phyloP scores from a whole-genome alignment of 2,888 invertebrate species.

The Agrochola lota region DNA sequence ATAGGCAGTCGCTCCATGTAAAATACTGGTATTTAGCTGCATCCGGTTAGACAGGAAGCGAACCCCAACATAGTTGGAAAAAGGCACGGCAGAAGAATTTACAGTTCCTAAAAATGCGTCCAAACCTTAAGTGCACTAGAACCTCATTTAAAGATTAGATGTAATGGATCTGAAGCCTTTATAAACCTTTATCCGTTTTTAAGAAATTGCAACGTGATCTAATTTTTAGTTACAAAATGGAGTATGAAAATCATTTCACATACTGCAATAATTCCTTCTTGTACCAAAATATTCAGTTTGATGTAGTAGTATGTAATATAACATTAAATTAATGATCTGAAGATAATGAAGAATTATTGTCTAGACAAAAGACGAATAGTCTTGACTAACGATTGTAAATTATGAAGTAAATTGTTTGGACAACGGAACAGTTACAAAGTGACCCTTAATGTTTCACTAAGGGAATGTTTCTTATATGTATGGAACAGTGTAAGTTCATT shows the following conservation, averaged over 20 bases:
- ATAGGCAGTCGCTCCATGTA: no score
- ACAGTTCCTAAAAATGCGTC: neutral
- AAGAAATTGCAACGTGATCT: no score
- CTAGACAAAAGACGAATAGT: constrained; percentile 2
- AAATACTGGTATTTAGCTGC: no score
- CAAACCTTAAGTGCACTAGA: neutral
- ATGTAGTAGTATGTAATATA: neutral
- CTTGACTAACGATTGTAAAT: constrained; percentile 19
- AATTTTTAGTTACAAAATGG: no score
- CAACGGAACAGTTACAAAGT: constrained; percentile 11
- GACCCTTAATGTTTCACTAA: constrained; percentile 11
- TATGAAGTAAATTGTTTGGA: constrained; percentile 34
- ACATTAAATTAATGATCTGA: neutral
- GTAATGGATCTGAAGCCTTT: no score
- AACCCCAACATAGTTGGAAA: no score
- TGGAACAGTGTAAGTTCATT: neutral
- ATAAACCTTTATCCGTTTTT: no score
- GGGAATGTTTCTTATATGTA: neutral
- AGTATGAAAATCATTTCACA: neutral
- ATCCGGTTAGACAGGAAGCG: no score
- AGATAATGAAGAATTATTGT: constrained; percentile 1
- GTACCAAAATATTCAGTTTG: neutral
- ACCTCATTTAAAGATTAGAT: neutral
- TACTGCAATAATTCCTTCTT: neutral
- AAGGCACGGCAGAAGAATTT: no score